Conservation (phyloP, 2,888 invertebrate species). For the Rotaria magnacalcarata region DNA sequence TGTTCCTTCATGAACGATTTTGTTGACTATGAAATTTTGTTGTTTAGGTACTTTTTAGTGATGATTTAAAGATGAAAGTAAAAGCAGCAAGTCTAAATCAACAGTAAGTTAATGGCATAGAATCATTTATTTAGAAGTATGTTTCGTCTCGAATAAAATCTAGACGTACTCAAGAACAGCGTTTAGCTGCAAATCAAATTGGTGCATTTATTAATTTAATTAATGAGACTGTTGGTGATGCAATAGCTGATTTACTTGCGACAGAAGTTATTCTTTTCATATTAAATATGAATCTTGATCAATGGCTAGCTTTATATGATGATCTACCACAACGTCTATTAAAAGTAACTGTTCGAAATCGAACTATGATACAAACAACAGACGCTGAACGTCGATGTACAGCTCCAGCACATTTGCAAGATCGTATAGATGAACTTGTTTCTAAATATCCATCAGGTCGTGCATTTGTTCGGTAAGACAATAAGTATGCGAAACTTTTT, state of each 20-base stretch:
- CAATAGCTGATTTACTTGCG: slow-evolving; percentile 85
- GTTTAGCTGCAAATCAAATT: slow-evolving; percentile 25
- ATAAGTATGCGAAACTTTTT: neutral
- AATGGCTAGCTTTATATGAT: slow-evolving; percentile 76
- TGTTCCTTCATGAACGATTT: too few species aligned
- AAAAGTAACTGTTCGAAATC: slow-evolving; percentile 70
- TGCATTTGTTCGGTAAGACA: slow-evolving; percentile 24
- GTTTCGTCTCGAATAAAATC: neutral
- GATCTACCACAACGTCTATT: slow-evolving; percentile 79
- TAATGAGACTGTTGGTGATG: slow-evolving; percentile 73
- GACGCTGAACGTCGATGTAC: slow-evolving; percentile 80
- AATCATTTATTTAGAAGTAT: neutral
- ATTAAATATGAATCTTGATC: slow-evolving; percentile 69
- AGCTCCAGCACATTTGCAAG: slow-evolving; percentile 64
- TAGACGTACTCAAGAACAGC: neutral
- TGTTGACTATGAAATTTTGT: neutral
- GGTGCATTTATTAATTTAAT: slow-evolving; percentile 26
- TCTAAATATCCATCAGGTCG: slow-evolving; percentile 15
- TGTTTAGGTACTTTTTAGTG: slow-evolving; percentile 69
- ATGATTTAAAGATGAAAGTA: slow-evolving; percentile 62
- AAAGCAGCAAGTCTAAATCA: slow-evolving; percentile 62
- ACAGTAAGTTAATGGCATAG: slow-evolving; percentile 53
- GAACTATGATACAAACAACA: slow-evolving; percentile 76
- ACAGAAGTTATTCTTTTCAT: slow-evolving; percentile 78
- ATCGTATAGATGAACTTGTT: slow-evolving; percentile 45